Percentiles rank a stretch among this genome's conserved stretches.
Evolutionary conservation across 2,797 vertebrate species (phyloP).

Genomic region (Tapirus indicus): DNA sequence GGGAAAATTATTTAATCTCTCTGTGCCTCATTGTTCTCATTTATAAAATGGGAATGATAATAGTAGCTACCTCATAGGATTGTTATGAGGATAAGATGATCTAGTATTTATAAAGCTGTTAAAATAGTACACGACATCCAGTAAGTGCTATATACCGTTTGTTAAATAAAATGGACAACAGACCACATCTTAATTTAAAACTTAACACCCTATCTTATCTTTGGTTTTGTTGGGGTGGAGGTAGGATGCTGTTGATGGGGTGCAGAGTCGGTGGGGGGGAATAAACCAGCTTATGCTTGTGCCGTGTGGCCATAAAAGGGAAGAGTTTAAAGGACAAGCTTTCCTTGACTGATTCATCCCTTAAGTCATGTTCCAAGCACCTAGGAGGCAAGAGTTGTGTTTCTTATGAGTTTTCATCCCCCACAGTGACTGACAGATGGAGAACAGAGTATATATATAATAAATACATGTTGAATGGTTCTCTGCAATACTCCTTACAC

Average conservation of each 20-base stretch:
- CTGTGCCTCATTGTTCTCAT: neutral
- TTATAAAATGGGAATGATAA: neutral
- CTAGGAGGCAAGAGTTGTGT: neutral
- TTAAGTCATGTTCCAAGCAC: neutral
- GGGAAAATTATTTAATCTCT: neutral
- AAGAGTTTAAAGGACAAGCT: neutral
- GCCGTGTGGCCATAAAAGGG: neutral
- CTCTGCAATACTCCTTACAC: neutral
- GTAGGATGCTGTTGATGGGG: neutral
- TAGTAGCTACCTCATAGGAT: neutral
- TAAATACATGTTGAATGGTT: neutral
- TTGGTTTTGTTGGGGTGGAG: no score
- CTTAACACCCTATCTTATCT: neutral
- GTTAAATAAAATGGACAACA: neutral
- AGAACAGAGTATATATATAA: neutral
- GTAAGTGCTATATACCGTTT: neutral
- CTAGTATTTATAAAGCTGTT: neutral
- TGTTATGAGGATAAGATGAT: neutral
- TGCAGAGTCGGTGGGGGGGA: neutral
- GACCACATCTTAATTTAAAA: neutral
- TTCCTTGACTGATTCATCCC: neutral
- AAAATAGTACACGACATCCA: neutral
- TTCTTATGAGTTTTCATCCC: neutral
- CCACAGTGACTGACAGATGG: neutral
- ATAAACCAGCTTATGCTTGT: neutral